phyloP scores from a whole-genome alignment of 2,888 invertebrate species.

The Micoletzkya japonica region DNA sequence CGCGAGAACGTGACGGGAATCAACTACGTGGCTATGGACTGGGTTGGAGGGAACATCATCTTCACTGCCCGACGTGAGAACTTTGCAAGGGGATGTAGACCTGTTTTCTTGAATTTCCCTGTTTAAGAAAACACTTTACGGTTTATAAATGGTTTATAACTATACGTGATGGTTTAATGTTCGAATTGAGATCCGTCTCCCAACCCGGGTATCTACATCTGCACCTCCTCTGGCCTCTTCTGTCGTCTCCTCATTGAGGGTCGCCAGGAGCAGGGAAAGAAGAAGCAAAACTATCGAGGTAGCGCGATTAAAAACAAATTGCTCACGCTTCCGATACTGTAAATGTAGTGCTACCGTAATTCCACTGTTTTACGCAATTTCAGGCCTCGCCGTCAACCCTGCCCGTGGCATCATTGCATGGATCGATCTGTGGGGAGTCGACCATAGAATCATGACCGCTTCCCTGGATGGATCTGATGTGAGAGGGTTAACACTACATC shows the following conservation, averaged over 20 bases:
- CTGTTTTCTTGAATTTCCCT: not conserved
- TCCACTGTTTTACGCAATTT: too few relatives aligned
- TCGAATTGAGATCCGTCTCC: constrained; percentile 35
- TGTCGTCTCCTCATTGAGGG: constrained; percentile 40
- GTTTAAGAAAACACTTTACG: not conserved
- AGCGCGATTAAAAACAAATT: not conserved
- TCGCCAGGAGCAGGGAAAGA: constrained; percentile 16
- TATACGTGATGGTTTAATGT: not conserved
- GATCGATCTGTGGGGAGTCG: constrained; percentile 66
- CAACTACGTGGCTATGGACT: constrained; percentile 44
- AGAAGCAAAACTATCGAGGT: constrained; percentile 30
- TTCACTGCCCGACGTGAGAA: constrained; percentile 39
- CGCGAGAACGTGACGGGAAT: constrained; percentile 41
- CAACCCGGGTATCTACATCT: constrained; percentile 39
- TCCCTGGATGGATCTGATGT: constrained; percentile 93
- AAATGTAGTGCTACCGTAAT: too few relatives aligned
- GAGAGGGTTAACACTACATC: too few relatives aligned
- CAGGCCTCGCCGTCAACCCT: constrained; percentile 47
- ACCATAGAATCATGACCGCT: constrained; percentile 86
- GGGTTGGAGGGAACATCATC: constrained; percentile 42
- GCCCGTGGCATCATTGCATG: constrained; percentile 39
- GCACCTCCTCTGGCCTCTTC: constrained; percentile 39
- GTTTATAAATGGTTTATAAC: not conserved
- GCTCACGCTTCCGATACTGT: too few relatives aligned
- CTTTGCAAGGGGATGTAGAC: not conserved